phyloP scores from a whole-genome alignment of 2,888 invertebrate genomes.

The Capitulum mitella region DNA sequence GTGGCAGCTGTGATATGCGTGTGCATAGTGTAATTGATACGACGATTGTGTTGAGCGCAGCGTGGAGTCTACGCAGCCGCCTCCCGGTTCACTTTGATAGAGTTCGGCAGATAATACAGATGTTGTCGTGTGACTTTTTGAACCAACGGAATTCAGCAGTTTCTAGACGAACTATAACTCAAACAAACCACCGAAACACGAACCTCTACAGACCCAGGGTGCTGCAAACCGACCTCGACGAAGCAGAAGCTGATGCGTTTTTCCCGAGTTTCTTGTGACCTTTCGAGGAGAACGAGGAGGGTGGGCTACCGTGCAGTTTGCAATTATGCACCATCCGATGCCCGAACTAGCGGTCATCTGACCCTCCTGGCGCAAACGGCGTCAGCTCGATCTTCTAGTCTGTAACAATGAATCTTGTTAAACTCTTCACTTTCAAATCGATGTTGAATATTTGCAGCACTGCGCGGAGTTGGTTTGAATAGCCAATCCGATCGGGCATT shows the following conservation, averaged over 20 bases:
- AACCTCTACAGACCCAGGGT: too few relatives aligned
- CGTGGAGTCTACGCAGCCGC: not conserved
- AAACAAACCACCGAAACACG: too few relatives aligned
- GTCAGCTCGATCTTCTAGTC: slow-evolving; percentile 54
- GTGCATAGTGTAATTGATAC: not conserved
- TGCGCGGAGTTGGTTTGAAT: too few relatives aligned
- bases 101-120: too few relatives aligned
- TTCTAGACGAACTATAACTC: too few relatives aligned
- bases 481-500: too few relatives aligned
- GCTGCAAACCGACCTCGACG: slow-evolving; percentile 75
- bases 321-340: slow-evolving; percentile 92
- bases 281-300: slow-evolving; percentile 82
- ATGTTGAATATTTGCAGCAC: too few relatives aligned
- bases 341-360: slow-evolving; percentile 78
- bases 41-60: not conserved
- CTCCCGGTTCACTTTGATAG: too few relatives aligned
- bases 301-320: slow-evolving; percentile 88
- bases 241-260: slow-evolving; percentile 88
- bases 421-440: too few relatives aligned
- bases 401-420: too few relatives aligned
- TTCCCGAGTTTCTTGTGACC: slow-evolving; percentile 72
- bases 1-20: not conserved
- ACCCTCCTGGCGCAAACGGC: slow-evolving; percentile 46
- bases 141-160: too few relatives aligned
- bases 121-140: too few relatives aligned